Evolutionary conservation across 2,113 vertebrate species (phyloP), one percentile per base, ranked within the genome.

Genomic region (Neodon shergylaensis): DNA sequence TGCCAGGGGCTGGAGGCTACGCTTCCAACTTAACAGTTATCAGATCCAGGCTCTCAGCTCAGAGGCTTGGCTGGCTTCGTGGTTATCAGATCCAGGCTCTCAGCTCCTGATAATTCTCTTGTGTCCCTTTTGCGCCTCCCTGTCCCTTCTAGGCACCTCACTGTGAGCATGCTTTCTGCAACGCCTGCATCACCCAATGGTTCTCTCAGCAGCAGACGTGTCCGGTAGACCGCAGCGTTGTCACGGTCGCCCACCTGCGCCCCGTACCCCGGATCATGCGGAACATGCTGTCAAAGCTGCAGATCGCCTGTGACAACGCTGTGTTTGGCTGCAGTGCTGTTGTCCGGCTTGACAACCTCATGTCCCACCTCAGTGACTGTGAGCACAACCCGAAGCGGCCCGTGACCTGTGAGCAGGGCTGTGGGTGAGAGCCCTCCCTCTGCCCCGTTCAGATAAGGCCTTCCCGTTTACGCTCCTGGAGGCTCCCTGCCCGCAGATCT

Each of bases 81-180:
- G 0, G 28, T 77, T 49, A 47, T 36, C 10, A 0, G 5, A 19
- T 19, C 61, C 9, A 85, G 44, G 11, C 22, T 95, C 73, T 78
- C 47, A 42, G 77, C 31, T 54, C 78, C 39, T 31, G 82, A 91
- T 97, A 83, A 97, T 66, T 74, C 52, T 63, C 24, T 73, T 84
- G 79, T 91, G 44, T 52, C 88, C 72, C 76, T 85, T 72, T 76
- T 74, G 19, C 49, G 58, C 58, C 91, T 79, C 44, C 44, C n/a
- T 88, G 22, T 91, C 39, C 68, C 81, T 36, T 76, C 68, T 96
- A 99, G 99, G 99, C 99, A 63, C 99, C 99, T 49, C 99, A 99
- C 98, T 99, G 99, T 72, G 99, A 99, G 97, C 99, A 99, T 98
- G 99, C 99, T 95, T 99, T 99, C 98, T 99, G 99, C 98, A 99